Evolutionary conservation across 2,888 invertebrate species (phyloP).

Genomic region (Elegia similella): DNA sequence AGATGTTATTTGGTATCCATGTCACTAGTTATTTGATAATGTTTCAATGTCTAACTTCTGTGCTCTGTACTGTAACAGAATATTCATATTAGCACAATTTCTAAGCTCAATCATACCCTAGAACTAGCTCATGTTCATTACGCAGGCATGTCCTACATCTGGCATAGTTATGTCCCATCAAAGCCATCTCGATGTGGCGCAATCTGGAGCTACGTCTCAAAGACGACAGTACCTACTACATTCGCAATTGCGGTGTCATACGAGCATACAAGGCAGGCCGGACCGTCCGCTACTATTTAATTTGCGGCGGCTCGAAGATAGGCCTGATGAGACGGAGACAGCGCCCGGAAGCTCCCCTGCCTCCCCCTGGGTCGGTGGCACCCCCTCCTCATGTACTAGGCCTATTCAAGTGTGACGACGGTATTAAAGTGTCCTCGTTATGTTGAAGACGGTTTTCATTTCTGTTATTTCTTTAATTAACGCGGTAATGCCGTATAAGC

Average conservation of each 20-base stretch:
- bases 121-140: neutral
- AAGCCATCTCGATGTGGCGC: constrained; percentile 3
- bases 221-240: constrained; percentile 1
- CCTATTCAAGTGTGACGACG: constrained; percentile 60
- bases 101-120: neutral
- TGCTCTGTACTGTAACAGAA: neutral
- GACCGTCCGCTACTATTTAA: constrained; percentile 63
- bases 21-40: neutral
- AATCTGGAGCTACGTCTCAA: constrained; percentile 7
- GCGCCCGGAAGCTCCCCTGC: constrained; percentile 63
- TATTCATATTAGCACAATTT: neutral
- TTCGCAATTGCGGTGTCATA: constrained; percentile 9
- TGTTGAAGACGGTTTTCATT: constrained; percentile 24
- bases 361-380: constrained; percentile 35
- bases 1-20: no score
- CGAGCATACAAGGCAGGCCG: constrained; percentile 24
- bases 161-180: neutral
- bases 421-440: constrained; percentile 48
- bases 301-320: constrained; percentile 74
- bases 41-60: neutral
- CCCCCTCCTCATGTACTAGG: constrained; percentile 51
- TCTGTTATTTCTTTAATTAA: constrained; percentile 16
- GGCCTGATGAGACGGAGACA: constrained; percentile 77
- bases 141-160: neutral
- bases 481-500: constrained; percentile 8